Evolutionary conservation across 2,113 vertebrate species (phyloP), one percentile per base, ranked within the genome.

Genomic region (Platysternon megacephalum): DNA sequence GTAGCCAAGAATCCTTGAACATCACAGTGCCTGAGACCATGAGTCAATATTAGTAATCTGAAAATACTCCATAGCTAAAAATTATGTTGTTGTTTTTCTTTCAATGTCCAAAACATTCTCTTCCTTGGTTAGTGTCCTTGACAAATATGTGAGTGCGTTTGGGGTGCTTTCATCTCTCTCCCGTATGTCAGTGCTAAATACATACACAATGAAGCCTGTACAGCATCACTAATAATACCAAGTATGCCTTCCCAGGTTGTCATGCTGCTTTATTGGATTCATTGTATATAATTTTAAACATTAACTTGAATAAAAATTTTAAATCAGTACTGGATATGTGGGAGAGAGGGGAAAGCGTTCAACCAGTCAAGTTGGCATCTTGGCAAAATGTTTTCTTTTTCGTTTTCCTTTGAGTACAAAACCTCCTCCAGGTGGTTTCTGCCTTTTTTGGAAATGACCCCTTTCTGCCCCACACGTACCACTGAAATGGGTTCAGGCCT

Each of bases 1-100:
- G 4, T 78, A 68, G 19, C 9, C 6, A 87, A 86, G 39, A 29
- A 29, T 3, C 2, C 1, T 8, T 0, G 11, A 76, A 32, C 2
- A 2, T 85, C 84, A 55, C n/a, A 17, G 1, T 12, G 11, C 87
- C 3, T n/a, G 61, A 35, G 11, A 84, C 19, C 28, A 46, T 7
- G 0, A 0, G n/a, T 84, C 11, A 95, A 29, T 84, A 9, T 48
- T 52, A 39, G 12, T 2, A 84, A 46, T 19, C 49, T 89, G 86
- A 89, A 65, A 93, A 21, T 90, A 76, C 13, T 80, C 55, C 44
- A 12, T 42, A 83, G 35, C 22, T 74, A 7, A 76, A 76, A 44
- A 21, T 9, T 39, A 3, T 14, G 22, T 42, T 42, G 32, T 19
- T 13, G 58, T 83, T 88, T 93, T 48, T 13, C n/a, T n/a, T n/a